phyloP scores from a whole-genome alignment of 2,113 vertebrate species.

The Pimephales promelas region DNA sequence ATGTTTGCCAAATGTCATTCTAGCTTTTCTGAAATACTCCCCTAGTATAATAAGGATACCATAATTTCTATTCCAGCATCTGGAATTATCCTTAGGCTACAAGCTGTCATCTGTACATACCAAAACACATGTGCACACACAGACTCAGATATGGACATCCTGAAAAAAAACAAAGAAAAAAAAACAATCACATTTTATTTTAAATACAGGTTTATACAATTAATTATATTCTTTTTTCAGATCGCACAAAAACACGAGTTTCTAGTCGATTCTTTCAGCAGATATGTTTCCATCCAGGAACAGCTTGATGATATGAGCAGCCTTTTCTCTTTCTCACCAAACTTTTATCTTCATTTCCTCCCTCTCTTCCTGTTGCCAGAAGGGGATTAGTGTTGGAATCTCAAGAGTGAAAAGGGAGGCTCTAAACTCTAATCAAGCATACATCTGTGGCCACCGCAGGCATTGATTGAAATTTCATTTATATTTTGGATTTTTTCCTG shows the following conservation, averaged over 20 bases:
- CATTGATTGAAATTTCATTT: not conserved
- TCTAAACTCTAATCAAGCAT: not conserved
- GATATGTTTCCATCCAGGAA: not conserved
- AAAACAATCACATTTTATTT: not conserved
- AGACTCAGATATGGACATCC: not conserved
- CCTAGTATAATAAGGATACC: not conserved
- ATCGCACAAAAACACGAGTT: not conserved
- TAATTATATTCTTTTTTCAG: not conserved
- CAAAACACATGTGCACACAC: not conserved
- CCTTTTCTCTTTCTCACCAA: not conserved
- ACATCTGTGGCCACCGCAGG: not conserved
- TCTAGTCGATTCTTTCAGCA: not conserved
- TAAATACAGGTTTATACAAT: not conserved
- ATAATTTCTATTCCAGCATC: slow-evolving; percentile 9
- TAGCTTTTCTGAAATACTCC: not conserved
- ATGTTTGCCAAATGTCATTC: not conserved
- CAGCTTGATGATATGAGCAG: not conserved
- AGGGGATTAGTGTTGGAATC: not conserved
- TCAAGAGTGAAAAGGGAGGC: not conserved
- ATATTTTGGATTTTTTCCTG: not conserved
- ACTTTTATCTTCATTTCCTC: slow-evolving; percentile 1
- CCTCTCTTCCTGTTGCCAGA: not conserved
- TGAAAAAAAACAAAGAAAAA: no score
- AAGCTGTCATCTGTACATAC: slow-evolving; percentile 23
- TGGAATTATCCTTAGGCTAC: slow-evolving; percentile 23